Conservation (phyloP, 2,888 invertebrate species). For the Hypolimnas misippus region DNA sequence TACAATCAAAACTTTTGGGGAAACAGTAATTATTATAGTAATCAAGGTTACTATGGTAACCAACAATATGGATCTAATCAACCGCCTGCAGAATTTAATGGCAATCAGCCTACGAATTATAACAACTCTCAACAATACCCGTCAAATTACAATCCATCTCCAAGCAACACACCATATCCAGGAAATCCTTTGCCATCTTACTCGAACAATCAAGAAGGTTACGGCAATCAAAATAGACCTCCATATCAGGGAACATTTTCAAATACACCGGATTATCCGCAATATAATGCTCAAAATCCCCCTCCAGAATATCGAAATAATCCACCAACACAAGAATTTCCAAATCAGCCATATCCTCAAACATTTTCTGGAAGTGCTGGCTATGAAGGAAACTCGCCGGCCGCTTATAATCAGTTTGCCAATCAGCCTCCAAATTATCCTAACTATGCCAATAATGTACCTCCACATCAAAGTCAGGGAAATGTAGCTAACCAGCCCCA, state of each 20-base stretch:
- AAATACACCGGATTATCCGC: conserved; percentile 62
- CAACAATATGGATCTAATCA: conserved; percentile 67
- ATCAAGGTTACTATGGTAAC: conserved; percentile 72
- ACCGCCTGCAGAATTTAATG: conserved; percentile 62
- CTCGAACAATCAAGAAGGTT: conserved; percentile 64
- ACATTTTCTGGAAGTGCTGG: conserved; percentile 54
- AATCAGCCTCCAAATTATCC: conserved; percentile 62
- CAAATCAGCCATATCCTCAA: conserved; percentile 63
- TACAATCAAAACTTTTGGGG: conserved; percentile 78
- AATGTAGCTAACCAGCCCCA: conserved; percentile 41
- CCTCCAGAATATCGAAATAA: conserved; percentile 56
- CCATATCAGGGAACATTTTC: conserved; percentile 57
- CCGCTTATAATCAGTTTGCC: conserved; percentile 66
- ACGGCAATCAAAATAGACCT: conserved; percentile 62
- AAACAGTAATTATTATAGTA: conserved; percentile 71
- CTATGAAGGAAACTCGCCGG: conserved; percentile 56
- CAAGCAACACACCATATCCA: conserved; percentile 61
- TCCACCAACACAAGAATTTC: conserved; percentile 57
- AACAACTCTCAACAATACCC: conserved; percentile 65
- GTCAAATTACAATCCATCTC: conserved; percentile 60
- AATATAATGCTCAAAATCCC: conserved; percentile 58
- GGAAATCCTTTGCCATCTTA: conserved; percentile 64
- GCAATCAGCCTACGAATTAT: conserved; percentile 58
- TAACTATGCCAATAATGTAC: conserved; percentile 61
- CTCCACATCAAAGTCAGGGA: conserved; percentile 50